Percentiles rank a stretch among this genome's conserved stretches.
phyloP scores from a whole-genome alignment of 2,113 vertebrate species.

The Phoxinus phoxinus region DNA sequence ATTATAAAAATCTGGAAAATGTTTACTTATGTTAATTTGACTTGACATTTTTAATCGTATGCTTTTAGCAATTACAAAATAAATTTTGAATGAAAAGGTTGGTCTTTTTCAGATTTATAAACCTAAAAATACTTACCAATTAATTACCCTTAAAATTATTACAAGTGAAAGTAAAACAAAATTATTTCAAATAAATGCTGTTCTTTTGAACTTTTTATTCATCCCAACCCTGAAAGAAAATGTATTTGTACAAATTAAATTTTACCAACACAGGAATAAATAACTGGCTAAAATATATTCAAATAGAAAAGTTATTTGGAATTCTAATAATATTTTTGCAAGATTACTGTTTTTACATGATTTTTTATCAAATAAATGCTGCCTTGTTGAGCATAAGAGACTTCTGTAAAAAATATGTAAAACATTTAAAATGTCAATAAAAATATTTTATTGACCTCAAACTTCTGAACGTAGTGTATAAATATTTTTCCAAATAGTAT shows the following conservation, averaged over 20 bases:
- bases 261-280: background rate
- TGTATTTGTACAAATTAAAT: background rate
- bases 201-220: background rate
- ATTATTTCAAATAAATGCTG: background rate
- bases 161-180: background rate
- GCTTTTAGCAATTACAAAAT: background rate
- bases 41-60: background rate
- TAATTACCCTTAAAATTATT: background rate
- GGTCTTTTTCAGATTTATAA: background rate
- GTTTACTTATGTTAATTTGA: background rate
- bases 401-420: too few species aligned
- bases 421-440: too few species aligned
- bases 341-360: background rate
- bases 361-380: background rate
- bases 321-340: background rate
- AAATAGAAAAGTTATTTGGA: background rate
- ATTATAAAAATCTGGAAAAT: too few species aligned
- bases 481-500: background rate
- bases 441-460: too few species aligned
- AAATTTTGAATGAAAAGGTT: background rate
- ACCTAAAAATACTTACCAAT: background rate
- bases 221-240: background rate
- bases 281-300: background rate
- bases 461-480: background rate
- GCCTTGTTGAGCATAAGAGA: background rate